Evolutionary conservation across 2,888 invertebrate species (phyloP).

Genomic region (Drosophila tripunctata): DNA sequence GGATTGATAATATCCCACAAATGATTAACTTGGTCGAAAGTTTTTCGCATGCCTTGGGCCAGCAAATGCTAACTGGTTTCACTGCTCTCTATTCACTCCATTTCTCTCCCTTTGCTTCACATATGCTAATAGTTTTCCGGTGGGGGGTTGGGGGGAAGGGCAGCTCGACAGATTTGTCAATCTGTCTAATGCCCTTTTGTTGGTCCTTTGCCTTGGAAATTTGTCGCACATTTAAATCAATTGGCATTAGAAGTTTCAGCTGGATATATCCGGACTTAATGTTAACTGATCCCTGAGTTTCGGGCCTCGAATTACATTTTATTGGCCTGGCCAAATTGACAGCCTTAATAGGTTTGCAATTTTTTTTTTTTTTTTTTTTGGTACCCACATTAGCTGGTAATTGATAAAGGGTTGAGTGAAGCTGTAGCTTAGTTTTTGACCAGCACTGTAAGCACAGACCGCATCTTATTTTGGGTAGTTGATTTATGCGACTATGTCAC

Average conservation of each 20-base stretch:
- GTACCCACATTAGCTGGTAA: slow-evolving; percentile 33
- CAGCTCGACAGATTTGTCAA: slow-evolving; percentile 65
- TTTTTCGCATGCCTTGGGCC: slow-evolving; percentile 51
- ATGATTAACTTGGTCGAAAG: slow-evolving; percentile 78
- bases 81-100: neutral
- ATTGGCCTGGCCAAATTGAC: slow-evolving; percentile 60
- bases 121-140: slow-evolving; percentile 75
- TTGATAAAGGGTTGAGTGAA: slow-evolving; percentile 57
- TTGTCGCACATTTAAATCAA: slow-evolving; percentile 75
- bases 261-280: slow-evolving; percentile 12
- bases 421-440: neutral
- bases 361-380: slow-evolving; percentile 9
- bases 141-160: too few relatives aligned
- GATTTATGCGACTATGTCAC: slow-evolving; percentile 74
- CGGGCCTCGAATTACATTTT: slow-evolving; percentile 53
- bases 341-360: slow-evolving; percentile 50
- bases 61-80: slow-evolving; percentile 8
- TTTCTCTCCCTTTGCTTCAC: neutral
- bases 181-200: slow-evolving; percentile 42
- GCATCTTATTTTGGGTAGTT: slow-evolving; percentile 11
- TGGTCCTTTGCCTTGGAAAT: slow-evolving; percentile 23
- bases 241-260: slow-evolving; percentile 46
- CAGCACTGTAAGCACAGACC: neutral
- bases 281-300: slow-evolving; percentile 39
- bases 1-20: slow-evolving; percentile 80